Evolutionary conservation across 2,113 vertebrate species (phyloP).

Genomic region (Engraulis encrasicolus): DNA sequence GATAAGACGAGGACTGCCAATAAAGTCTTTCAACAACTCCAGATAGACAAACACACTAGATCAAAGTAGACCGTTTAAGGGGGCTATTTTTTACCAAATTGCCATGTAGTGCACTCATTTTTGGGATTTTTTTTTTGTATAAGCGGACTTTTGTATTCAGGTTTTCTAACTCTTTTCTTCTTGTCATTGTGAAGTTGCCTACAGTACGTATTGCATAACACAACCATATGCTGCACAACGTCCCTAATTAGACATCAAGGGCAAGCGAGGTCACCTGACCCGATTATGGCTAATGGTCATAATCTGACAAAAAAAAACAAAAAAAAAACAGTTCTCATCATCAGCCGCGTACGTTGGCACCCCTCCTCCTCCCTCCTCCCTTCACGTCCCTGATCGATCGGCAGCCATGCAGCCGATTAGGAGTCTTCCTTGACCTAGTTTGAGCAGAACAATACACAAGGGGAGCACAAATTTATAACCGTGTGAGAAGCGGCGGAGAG

Average conservation of each 20-base stretch:
- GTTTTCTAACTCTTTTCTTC: background rate
- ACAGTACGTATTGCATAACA: constrained; percentile 66
- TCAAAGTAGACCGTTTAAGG: constrained; percentile 14
- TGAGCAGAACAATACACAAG: constrained; percentile 15
- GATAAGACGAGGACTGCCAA: constrained; percentile 10
- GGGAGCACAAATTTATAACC: background rate
- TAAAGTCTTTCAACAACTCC: background rate
- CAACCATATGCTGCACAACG: constrained; percentile 66
- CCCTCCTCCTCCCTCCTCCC: too few species aligned
- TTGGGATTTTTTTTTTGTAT: background rate
- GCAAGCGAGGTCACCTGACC: background rate
- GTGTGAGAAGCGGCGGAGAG: constrained; percentile 24
- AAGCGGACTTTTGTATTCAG: background rate
- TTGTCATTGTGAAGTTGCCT: background rate
- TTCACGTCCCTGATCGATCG: background rate
- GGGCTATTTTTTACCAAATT: constrained; percentile 5
- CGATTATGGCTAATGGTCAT: constrained; percentile 11
- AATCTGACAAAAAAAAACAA: background rate
- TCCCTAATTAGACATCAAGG: constrained; percentile 46
- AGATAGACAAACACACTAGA: constrained; percentile 5
- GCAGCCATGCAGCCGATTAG: constrained; percentile 7
- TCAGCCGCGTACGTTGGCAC: background rate
- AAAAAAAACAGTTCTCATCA: background rate
- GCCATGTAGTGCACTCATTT: background rate
- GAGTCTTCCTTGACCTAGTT: constrained; percentile 27